Evolutionary conservation across 1,140 invertebrate species (phyloP).

Genomic region (Habropoda laboriosa): DNA sequence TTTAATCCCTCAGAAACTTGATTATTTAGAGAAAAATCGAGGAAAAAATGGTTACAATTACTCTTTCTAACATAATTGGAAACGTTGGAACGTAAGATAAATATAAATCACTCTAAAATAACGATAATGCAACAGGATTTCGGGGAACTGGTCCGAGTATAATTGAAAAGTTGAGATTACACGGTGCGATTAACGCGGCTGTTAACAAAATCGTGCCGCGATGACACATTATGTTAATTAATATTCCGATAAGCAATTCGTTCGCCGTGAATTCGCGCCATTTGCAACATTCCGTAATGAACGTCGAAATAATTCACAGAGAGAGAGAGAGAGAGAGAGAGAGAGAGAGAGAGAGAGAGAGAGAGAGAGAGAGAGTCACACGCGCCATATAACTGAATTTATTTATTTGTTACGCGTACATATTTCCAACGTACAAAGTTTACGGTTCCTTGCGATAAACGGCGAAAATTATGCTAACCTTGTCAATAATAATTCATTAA

Average conservation of each 20-base stretch:
- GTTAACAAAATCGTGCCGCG: not conserved
- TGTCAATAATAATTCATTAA: not conserved
- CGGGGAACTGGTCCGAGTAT: no score
- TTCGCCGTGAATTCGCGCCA: not conserved
- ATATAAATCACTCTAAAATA: not conserved
- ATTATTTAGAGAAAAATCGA: no score
- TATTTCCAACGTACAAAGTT: not conserved
- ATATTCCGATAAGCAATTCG: slow-evolving; percentile 29
- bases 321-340: no score
- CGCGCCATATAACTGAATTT: not conserved
- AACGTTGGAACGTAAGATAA: no score
- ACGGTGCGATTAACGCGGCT: not conserved
- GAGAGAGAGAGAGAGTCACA: no score
- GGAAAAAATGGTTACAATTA: no score
- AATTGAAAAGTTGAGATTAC: slow-evolving; percentile 20
- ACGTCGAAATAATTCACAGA: not conserved
- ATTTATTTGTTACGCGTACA: not conserved
- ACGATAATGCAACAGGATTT: no score
- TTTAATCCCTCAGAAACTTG: no score
- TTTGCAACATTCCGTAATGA: slow-evolving; percentile 1
- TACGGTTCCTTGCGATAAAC: not conserved
- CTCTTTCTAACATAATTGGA: not conserved
- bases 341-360: no score
- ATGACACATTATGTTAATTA: slow-evolving; percentile 30
- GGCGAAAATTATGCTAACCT: not conserved